Base-by-base conservation (phyloP, 2,888 invertebrate genomes). In the Ophioninae sp. region DNA sequence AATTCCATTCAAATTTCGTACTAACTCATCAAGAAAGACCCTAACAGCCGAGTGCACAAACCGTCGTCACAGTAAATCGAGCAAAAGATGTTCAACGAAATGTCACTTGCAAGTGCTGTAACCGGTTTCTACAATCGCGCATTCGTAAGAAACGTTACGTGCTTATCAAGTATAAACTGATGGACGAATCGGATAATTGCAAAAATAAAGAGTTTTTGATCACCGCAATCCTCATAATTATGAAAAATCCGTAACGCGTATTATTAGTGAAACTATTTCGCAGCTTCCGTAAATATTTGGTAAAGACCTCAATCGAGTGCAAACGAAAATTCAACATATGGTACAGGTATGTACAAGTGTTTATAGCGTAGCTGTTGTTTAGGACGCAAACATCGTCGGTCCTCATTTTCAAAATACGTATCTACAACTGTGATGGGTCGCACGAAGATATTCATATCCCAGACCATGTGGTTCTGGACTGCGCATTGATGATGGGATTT, bases 281-380 rank as follows among this genome's bases (percentile, higher is more conserved):
- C 17, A 17, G 51, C 17, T 17, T 51, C 17, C 13, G 51, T 51
- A 8, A 23, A 41, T 61, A 73, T 72, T 39, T 20, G 58, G 73
- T 58, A 74, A 78, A 68, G 20, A 58, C 72, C 67, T 80, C 41
- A 71, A 65, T 59, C 44, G 37, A 23, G 67, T 68, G 59, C 22
- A 71, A 61, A 79, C 13, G 20, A 64, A 39, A 68, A 51, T 73
- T 73, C 59, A 51, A 51, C 68, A 39, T 72, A 72, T 63, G 30
- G 68, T 51, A 72, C 61, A 76, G 51, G n/a, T 81, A 81, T 80
- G 76, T 81, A 81, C 74, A 81, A 30, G 44, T 67, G 73, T 77
- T 83, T 22, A 73, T 72, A 56, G 58, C 63, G n/a, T n/a, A 51
- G 51, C 17, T 17, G 6, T 51, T 51, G 51, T 13, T 51, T 13